Evolutionary conservation across 2,113 vertebrate genomes (phyloP).

Genomic region (Passer domesticus): DNA sequence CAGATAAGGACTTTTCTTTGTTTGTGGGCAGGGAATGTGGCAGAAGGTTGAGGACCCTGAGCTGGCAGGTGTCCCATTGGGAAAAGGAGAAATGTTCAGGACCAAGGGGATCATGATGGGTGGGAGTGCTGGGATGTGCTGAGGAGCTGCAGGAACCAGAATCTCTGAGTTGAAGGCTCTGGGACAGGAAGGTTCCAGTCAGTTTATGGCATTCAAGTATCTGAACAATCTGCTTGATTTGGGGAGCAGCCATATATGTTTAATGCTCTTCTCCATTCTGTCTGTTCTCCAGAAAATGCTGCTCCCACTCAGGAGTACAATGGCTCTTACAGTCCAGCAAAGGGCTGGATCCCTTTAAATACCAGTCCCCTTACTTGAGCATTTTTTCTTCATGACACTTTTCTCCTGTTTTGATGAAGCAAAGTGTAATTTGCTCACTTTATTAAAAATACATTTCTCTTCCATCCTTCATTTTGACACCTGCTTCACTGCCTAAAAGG

Average conservation of each 20-base stretch:
- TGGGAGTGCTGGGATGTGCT: neutral
- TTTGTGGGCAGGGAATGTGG: neutral
- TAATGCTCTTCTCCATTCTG: neutral
- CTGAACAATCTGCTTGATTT: neutral
- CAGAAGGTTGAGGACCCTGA: neutral
- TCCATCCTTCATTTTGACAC: constrained; percentile 43
- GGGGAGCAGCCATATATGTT: neutral
- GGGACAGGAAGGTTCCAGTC: neutral
- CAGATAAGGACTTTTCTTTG: neutral
- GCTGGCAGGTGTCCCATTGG: neutral
- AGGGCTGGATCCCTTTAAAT: constrained; percentile 64
- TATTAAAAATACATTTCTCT: constrained; percentile 43
- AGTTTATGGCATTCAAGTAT: neutral
- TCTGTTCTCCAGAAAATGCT: neutral
- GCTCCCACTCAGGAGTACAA: neutral
- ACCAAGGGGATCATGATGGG: neutral
- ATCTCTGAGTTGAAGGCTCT: neutral
- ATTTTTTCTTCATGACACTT: constrained; percentile 67
- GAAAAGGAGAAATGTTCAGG: neutral
- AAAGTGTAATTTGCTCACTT: constrained; percentile 33
- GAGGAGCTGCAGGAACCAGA: neutral
- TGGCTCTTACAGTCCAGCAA: neutral
- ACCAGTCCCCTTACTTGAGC: constrained; percentile 55
- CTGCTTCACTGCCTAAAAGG: constrained; percentile 28
- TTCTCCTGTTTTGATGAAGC: constrained; percentile 71